Percentiles rank a stretch among this genome's conserved stretches.
Conservation (phyloP, 2,113 vertebrate species). For the Aldabrachelys gigantea region DNA sequence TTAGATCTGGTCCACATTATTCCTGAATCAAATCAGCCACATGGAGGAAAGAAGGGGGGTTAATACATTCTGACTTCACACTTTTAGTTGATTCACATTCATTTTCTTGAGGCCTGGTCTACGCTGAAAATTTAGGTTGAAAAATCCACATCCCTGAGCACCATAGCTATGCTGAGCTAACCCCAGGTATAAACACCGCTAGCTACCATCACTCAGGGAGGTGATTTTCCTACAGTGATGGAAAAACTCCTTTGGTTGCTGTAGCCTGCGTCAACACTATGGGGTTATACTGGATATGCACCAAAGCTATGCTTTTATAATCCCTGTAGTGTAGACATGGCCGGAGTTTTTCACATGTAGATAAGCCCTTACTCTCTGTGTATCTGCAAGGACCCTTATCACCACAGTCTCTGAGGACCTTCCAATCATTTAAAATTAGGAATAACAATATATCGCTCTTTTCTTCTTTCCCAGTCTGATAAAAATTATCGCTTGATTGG, state of each 20-base stretch:
- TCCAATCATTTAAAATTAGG: neutral
- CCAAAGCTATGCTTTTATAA: neutral
- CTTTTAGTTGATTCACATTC: neutral
- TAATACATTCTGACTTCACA: neutral
- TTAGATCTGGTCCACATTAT: neutral
- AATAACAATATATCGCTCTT: neutral
- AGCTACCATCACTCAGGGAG: neutral
- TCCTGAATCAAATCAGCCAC: neutral
- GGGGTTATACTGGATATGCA: neutral
- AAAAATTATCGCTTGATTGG: neutral
- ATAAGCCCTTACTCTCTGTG: neutral
- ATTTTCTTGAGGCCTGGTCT: neutral
- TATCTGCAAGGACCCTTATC: neutral
- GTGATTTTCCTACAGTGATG: neutral
- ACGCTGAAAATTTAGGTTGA: neutral
- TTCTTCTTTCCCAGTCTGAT: neutral
- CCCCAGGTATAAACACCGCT: neutral
- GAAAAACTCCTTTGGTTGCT: neutral
- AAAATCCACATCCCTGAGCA: neutral
- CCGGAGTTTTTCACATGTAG: neutral
- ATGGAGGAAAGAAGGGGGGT: neutral
- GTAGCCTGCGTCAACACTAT: neutral
- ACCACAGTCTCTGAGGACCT: neutral
- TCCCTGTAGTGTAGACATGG: neutral
- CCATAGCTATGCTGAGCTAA: neutral